Evolutionary conservation across 2,113 vertebrate genomes (phyloP).

Genomic region (Raja brachyura): DNA sequence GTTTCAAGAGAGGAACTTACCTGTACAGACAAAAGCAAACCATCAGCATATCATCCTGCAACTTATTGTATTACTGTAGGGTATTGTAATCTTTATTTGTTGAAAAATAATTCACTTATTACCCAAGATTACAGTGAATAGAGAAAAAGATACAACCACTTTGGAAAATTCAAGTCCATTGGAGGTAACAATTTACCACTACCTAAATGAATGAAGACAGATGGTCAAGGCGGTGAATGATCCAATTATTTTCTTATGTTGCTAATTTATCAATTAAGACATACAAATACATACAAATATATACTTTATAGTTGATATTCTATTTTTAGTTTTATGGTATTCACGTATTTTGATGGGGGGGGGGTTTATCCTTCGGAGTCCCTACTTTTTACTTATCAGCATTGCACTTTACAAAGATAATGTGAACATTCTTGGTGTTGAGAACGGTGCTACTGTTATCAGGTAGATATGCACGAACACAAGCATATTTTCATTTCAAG

Average conservation of each 20-base stretch:
- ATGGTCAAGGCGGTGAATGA: not conserved
- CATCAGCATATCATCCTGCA: constrained; percentile 6
- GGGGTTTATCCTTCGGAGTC: not conserved
- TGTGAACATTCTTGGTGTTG: not conserved
- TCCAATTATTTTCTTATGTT: not conserved
- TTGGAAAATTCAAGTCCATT: not conserved
- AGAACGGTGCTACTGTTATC: not conserved
- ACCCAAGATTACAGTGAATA: not conserved
- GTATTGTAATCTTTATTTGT: constrained; percentile 23
- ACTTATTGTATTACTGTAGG: not conserved
- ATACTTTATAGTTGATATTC: constrained; percentile 4
- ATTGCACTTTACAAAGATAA: not conserved
- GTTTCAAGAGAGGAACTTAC: constrained; percentile 8
- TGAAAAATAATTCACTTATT: not conserved
- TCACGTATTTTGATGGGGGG: too few relatives aligned
- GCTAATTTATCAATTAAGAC: too few relatives aligned
- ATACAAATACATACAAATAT: not conserved
- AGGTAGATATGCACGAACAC: not conserved
- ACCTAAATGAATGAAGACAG: not conserved
- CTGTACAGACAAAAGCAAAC: not conserved
- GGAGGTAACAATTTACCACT: not conserved
- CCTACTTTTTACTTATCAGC: not conserved
- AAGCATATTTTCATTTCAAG: not conserved
- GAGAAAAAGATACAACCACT: not conserved
- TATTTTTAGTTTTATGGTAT: constrained; percentile 7